A percentile compares a stretch with the other conserved stretches of the same genome.
Conservation (phyloP, 2,888 invertebrate genomes). For the Ischnura elegans region DNA sequence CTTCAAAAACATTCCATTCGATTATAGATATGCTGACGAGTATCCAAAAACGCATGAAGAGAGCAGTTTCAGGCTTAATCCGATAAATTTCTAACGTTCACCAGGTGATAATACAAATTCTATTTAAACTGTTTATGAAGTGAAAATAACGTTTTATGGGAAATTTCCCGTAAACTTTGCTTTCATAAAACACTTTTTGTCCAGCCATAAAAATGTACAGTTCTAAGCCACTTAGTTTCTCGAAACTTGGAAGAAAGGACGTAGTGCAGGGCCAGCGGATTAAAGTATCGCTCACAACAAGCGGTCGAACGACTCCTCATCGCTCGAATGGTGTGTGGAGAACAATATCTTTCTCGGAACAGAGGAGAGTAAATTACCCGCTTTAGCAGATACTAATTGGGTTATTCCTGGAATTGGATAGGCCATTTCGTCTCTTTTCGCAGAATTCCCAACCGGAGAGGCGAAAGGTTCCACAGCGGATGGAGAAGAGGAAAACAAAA, state of each 20-base stretch:
- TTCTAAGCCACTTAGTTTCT: too few relatives aligned
- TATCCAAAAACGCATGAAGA: too few relatives aligned
- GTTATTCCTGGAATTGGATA: background rate
- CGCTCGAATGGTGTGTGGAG: background rate
- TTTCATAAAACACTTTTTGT: too few relatives aligned
- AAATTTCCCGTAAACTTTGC: too few relatives aligned
- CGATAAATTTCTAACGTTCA: too few relatives aligned
- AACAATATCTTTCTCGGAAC: constrained; percentile 1
- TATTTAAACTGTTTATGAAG: too few relatives aligned
- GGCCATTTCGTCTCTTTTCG: background rate
- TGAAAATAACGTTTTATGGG: too few relatives aligned
- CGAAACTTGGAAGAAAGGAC: background rate
- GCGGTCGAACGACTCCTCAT: background rate
- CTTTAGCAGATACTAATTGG: constrained; percentile 20
- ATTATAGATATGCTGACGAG: too few relatives aligned
- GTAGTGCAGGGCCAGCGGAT: background rate
- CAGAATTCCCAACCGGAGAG: background rate
- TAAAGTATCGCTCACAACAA: background rate
- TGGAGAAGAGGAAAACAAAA: background rate
- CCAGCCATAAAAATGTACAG: too few relatives aligned
- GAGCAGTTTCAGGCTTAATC: too few relatives aligned
- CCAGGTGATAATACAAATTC: too few relatives aligned
- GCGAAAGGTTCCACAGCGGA: background rate
- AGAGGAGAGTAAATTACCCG: background rate
- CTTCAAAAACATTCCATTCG: too few relatives aligned